phyloP scores from a whole-genome alignment of 2,113 vertebrate genomes.

The Machaerirhynchus nigripectus region DNA sequence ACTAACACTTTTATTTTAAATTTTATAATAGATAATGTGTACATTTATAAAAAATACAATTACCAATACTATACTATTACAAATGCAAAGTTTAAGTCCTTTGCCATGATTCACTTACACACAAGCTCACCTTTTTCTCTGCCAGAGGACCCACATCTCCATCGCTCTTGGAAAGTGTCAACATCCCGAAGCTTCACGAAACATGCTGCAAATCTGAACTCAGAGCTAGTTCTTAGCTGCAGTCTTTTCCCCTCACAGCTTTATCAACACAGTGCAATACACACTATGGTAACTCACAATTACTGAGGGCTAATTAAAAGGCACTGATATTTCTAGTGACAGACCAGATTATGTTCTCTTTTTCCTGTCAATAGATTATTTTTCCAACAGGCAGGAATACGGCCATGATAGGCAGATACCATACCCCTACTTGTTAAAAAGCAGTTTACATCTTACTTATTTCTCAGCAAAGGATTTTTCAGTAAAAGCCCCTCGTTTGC shows the following conservation, averaged over 20 bases:
- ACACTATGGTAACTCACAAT: background rate
- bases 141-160: background rate
- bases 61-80: background rate
- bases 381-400: background rate
- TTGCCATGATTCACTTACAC: background rate
- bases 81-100: background rate
- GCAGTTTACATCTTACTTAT: background rate
- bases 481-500: background rate
- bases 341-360: background rate
- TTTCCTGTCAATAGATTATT: background rate
- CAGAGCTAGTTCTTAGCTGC: background rate
- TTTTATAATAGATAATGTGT: background rate
- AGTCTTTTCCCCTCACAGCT: background rate
- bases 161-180: background rate
- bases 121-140: background rate
- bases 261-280: background rate
- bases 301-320: conserved; percentile 7
- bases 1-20: background rate
- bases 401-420: background rate
- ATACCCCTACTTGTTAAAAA: background rate
- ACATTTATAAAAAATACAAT: background rate
- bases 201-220: background rate
- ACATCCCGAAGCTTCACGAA: background rate
- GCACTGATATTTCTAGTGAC: background rate
- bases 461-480: background rate